Evolutionary conservation across 1,140 invertebrate species (phyloP).

Genomic region (Calosoma granatense): DNA sequence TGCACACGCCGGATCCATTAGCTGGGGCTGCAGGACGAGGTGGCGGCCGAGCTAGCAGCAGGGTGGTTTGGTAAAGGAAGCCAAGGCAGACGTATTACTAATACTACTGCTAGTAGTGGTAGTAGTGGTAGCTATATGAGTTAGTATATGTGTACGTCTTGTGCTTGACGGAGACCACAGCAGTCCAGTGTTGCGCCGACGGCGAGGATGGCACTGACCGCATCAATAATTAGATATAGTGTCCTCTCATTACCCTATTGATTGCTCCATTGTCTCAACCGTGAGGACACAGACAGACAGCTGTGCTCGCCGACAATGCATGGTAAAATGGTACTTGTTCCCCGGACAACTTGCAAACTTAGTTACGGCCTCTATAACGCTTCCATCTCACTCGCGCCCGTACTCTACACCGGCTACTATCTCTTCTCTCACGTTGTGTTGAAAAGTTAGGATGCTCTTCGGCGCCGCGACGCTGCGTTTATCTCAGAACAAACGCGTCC

Average conservation of each 20-base stretch:
- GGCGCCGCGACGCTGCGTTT: not conserved
- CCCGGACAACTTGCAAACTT: not conserved
- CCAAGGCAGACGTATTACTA: too few relatives aligned
- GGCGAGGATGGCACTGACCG: conserved; percentile 28
- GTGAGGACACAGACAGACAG: conserved; percentile 13
- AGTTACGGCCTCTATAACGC: not conserved
- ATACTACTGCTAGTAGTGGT: too few relatives aligned
- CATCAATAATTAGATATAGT: conserved; percentile 37
- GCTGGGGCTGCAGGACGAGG: not conserved
- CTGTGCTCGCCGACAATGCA: not conserved
- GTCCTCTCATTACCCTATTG: conserved; percentile 38
- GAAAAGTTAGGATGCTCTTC: not conserved
- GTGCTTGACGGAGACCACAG: not conserved
- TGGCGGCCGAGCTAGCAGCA: not conserved
- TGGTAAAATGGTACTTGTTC: conserved; percentile 6
- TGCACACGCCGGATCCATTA: not conserved
- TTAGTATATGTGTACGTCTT: not conserved
- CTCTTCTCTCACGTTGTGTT: not conserved
- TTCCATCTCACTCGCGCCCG: not conserved
- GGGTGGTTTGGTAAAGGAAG: too few relatives aligned
- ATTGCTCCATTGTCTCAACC: conserved; percentile 34
- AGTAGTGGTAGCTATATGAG: too few relatives aligned
- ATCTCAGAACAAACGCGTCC: not conserved
- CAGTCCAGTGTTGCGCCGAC: conserved; percentile 13
- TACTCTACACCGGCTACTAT: not conserved